A percentile compares a stretch with the other conserved stretches of the same genome.
These are phyloP conservation scores for Notechis scutatus DNA, from an alignment of 2,113 vertebrate genomes.

Conservation along the genomic window DNA sequence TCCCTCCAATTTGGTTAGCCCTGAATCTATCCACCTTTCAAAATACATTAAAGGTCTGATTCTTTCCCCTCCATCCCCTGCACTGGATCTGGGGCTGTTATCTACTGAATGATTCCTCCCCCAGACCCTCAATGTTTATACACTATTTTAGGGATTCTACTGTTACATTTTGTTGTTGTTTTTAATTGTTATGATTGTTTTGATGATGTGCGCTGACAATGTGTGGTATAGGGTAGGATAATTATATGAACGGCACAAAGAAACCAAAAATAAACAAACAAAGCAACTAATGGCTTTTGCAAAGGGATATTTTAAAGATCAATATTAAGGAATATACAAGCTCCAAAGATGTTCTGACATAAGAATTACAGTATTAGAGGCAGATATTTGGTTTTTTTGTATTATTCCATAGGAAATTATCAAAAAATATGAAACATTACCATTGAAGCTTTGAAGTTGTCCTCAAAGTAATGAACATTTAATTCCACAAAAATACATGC, in stretches of 20 bases:
- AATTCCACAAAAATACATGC: background rate
- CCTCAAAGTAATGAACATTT: background rate
- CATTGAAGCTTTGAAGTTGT: background rate
- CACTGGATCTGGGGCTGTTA: background rate
- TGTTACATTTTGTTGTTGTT: background rate
- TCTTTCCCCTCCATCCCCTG: background rate
- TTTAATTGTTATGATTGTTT: background rate
- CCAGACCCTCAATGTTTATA: background rate
- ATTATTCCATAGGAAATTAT: background rate
- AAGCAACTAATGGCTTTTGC: background rate
- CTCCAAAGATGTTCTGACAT: background rate
- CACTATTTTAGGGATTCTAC: background rate
- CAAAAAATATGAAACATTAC: background rate
- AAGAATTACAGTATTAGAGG: background rate
- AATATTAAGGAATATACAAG: background rate
- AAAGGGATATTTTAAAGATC: background rate
- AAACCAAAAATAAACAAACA: background rate
- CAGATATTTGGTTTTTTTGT: background rate
- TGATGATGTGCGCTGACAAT: background rate
- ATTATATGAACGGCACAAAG: background rate
- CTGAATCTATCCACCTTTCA: background rate
- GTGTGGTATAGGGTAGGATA: background rate
- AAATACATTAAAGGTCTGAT: background rate
- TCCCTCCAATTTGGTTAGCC: background rate
- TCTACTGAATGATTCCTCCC: background rate